Evolutionary conservation across 2,113 vertebrate species (phyloP).

Genomic region (Neolamprologus toae): DNA sequence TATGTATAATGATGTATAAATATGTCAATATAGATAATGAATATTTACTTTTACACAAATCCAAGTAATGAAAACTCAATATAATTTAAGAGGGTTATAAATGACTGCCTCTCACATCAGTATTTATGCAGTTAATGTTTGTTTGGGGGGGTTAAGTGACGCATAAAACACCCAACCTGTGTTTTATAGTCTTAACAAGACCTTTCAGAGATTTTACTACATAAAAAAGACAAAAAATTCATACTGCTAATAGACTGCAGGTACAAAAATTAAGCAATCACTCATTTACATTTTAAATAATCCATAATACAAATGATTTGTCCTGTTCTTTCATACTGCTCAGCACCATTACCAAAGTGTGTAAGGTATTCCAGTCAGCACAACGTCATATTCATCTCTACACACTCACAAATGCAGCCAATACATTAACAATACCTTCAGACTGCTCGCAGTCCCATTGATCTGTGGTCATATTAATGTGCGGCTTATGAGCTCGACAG

Average conservation of each 20-base stretch:
- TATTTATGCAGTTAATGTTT: background rate
- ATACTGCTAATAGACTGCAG: background rate
- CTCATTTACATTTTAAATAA: background rate
- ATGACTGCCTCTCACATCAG: background rate
- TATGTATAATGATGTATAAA: background rate
- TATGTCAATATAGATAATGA: background rate
- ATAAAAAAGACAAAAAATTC: background rate
- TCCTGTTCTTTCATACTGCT: background rate
- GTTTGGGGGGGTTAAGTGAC: background rate
- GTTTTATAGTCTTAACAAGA: background rate
- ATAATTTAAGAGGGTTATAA: background rate
- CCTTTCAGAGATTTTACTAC: background rate
- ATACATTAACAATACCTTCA: conserved; percentile 49
- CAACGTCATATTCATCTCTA: background rate
- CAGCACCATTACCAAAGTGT: background rate
- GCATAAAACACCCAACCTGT: background rate
- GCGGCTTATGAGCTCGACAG: conserved; percentile 36
- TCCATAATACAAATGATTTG: background rate
- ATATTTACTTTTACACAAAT: background rate
- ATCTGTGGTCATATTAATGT: conserved; percentile 64
- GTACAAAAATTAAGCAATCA: background rate
- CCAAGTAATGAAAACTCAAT: background rate
- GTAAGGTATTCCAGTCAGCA: background rate
- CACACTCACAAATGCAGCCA: conserved; percentile 18
- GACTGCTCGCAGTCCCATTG: conserved; percentile 48